Evolutionary conservation across 2,113 vertebrate species (phyloP), one percentile per base, ranked within the genome.

Genomic region (Cebidichthys violaceus): DNA sequence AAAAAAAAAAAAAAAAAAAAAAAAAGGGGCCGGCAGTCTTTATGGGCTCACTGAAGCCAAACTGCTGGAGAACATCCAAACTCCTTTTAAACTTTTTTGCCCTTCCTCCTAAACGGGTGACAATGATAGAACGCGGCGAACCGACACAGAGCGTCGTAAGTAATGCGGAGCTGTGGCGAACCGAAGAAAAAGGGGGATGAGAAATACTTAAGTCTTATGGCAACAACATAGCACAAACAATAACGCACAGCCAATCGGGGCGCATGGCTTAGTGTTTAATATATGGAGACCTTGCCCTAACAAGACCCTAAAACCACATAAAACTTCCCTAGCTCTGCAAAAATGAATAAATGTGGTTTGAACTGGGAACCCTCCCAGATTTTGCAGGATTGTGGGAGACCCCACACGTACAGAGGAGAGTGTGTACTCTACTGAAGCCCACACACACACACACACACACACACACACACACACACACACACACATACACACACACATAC

Each of bases 31-130:
- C 75, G 80, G 80, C 76, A 83, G 65, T 65, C 54, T 82, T 59
- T 52, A 11, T 43, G 66, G 60, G 76, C 59, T 72, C 0, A 9
- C 29, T 64, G 43, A 68, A 81, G 86, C 71, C 77, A 11, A 73
- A 77, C 70, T 61, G 64, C 18, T 92, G 87, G 85, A 86, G 24
- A 79, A 84, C n/a, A 68, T 84, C 86, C 87, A 89, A 82, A 74
- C 33, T 72, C 47, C 80, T 68, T 45, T 27, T 62, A 77, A 82
- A 68, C 54, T 59, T 85, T 85, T 83, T 3, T 64, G 45, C 39
- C 37, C 64, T 75, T 73, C 15, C 29, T 39, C 47, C 69, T 71
- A 82, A 89, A 82, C 66, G 74, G 81, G 73, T 74, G 87, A 92
- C 81, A 70, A 67, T 85, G 89, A 92, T 80, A 55, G 64, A 88